phyloP scores from a whole-genome alignment of 2,888 invertebrate species.

The Drosophila basisetae region DNA sequence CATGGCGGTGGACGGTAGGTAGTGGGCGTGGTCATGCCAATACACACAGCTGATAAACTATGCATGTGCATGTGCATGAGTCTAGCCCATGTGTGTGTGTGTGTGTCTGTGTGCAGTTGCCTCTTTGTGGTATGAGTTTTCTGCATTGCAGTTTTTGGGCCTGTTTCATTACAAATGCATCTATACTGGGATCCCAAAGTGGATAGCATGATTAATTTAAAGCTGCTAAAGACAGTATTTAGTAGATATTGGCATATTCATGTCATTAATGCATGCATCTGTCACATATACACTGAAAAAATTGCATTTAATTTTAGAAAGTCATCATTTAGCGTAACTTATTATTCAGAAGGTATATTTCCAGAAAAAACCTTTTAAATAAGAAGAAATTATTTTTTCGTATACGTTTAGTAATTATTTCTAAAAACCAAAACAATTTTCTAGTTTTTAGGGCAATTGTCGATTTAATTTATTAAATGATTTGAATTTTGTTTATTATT shows the following conservation, averaged over 20 bases:
- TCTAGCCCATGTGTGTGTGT: slow-evolving; percentile 11
- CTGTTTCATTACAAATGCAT: slow-evolving; percentile 6
- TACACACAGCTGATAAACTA: slow-evolving; percentile 61
- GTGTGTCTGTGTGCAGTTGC: slow-evolving; percentile 32
- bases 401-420: not conserved
- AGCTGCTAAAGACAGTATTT: not conserved
- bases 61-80: slow-evolving; percentile 48
- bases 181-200: not conserved
- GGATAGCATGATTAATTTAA: not conserved
- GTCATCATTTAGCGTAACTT: no score
- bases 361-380: no score
- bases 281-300: no score
- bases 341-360: no score
- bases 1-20: slow-evolving; percentile 34
- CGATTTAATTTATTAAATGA: not conserved
- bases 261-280: not conserved
- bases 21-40: slow-evolving; percentile 2
- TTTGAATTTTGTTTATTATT: not conserved
- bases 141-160: slow-evolving; percentile 40
- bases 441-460: rapidly evolving
- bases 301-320: not conserved
- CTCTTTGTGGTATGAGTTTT: slow-evolving; percentile 52
- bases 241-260: not conserved
- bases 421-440: not conserved
- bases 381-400: no score